These are phyloP conservation scores for Aphelocoma californica DNA, from an alignment of 2,797 vertebrate species.

Conservation along the genomic window DNA sequence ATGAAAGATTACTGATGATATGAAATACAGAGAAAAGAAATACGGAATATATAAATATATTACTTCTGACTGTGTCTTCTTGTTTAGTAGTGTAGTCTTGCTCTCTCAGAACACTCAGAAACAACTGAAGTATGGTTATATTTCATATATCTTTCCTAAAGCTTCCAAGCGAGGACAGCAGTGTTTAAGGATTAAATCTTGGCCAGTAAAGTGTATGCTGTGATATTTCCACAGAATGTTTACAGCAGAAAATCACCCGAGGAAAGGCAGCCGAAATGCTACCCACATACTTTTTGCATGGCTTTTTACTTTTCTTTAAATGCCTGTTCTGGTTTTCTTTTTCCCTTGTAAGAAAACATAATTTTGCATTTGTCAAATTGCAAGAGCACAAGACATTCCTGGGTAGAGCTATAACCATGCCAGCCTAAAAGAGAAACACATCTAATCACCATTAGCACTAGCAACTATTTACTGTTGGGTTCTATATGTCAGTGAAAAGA, in stretches of 20 bases:
- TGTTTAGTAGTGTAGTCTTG: not conserved
- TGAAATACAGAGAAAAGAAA: not conserved
- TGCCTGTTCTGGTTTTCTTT: rapidly evolving
- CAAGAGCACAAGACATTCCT: not conserved
- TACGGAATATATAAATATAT: not conserved
- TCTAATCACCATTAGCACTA: not conserved
- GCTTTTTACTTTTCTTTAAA: not conserved
- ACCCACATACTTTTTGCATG: not conserved
- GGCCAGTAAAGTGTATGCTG: not conserved
- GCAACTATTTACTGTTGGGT: not conserved
- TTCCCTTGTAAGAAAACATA: not conserved
- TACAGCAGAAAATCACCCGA: not conserved
- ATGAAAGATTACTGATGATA: not conserved
- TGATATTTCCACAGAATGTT: not conserved
- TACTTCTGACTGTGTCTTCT: not conserved
- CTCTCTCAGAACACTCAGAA: not conserved
- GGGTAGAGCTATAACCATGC: not conserved
- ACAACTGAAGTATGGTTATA: not conserved
- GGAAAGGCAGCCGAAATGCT: not conserved
- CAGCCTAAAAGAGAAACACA: not conserved
- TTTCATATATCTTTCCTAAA: not conserved
- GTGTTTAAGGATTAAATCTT: not conserved
- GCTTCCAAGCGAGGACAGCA: not conserved
- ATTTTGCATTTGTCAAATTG: not conserved
- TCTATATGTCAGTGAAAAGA: not conserved